Base-by-base conservation (phyloP, 1,140 invertebrate species). In the Oedothorax gibbosus region DNA sequence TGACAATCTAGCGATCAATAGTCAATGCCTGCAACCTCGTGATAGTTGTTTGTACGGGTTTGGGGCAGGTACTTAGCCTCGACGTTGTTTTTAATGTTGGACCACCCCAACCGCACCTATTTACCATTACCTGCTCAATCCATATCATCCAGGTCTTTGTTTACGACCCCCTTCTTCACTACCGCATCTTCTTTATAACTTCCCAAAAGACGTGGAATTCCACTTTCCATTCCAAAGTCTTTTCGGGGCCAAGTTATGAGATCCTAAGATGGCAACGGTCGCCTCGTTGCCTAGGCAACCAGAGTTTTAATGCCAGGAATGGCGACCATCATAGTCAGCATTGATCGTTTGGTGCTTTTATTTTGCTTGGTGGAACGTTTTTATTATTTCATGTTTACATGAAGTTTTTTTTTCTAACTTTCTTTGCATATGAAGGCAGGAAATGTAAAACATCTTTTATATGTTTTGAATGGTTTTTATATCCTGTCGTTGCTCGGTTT, bases 231-330 rank as follows among this genome's bases (percentile, higher is more conserved):
- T 79, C 54, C 20, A 50, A 35, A 80, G 54, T 69, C 65, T 80
- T 77, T 69, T 65, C 78, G 65, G 60, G 66, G 35, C 78, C 53
- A 57, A 80, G 66, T 80, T 80, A 80, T 80, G 78, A 80, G 78
- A 80, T 68, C 50, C 66, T 71, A 18, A 57, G 78, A 80, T 80
- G 66, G 78, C 78, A 80, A 80, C 65, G 54, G 66, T 60, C 53
- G 66, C 66, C 71, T 71, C 66, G 78, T 80, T 71, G 66, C 66
- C 18, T 69, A 69, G 51, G 78, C 21, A 51, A 80, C 78, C 49
- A n/a, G 78, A 80, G 78, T 80, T 80, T 71, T 80, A 80, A 80
- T 80, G 78, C 66, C 54, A 14, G 64, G n/a, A 79, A 79, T 79
- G 65, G 77, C 20, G 77, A 51, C 50, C 78, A 69, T 57, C 78